phyloP scores from a whole-genome alignment of 2,888 invertebrate genomes.

The Mythimna ferrago region DNA sequence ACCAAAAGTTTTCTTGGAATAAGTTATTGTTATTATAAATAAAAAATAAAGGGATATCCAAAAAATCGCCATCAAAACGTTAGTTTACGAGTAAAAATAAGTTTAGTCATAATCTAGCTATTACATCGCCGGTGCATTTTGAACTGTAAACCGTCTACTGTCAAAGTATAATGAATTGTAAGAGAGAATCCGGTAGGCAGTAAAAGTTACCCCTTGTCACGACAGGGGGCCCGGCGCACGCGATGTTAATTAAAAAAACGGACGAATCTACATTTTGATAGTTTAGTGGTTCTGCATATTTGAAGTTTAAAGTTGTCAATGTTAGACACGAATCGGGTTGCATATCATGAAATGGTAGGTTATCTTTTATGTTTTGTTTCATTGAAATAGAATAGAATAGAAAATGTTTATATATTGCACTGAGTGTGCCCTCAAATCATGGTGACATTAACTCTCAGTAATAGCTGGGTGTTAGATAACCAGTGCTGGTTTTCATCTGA shows the following conservation, averaged over 20 bases:
- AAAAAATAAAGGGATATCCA: too few species aligned
- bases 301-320: constrained; percentile 10
- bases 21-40: too few species aligned
- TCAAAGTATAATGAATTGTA: constrained; percentile 68
- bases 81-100: constrained; percentile 46
- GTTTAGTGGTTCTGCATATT: constrained; percentile 54
- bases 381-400: background rate
- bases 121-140: constrained; percentile 63
- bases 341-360: background rate
- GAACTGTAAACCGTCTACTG: constrained; percentile 54
- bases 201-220: constrained; percentile 69
- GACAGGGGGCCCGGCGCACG: constrained; percentile 64
- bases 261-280: constrained; percentile 42
- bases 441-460: too few species aligned
- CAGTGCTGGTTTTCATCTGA: too few species aligned
- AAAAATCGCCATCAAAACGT: constrained; percentile 23
- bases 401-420: too few species aligned
- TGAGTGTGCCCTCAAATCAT: too few species aligned
- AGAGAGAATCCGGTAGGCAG: constrained; percentile 57
- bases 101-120: constrained; percentile 44
- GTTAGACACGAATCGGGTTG: constrained; percentile 8
- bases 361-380: background rate
- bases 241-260: constrained; percentile 68
- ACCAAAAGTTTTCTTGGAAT: too few species aligned
- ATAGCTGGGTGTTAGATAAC: too few species aligned